Evolutionary conservation across 2,797 vertebrate species (phyloP).

Genomic region (Remorina albescens): DNA sequence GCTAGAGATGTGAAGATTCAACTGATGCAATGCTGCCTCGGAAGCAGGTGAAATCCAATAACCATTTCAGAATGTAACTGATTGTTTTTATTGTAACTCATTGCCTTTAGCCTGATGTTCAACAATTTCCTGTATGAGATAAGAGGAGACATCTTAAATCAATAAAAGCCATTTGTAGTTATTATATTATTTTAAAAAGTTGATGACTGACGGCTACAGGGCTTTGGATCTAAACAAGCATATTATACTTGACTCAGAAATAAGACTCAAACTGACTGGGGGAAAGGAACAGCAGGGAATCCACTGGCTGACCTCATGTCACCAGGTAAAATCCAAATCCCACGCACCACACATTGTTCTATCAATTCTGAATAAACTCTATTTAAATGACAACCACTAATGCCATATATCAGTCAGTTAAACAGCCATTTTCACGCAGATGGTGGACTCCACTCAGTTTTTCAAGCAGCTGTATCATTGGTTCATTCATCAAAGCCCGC

Average conservation of each 20-base stretch:
- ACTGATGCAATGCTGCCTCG: too few relatives aligned
- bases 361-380: constrained; percentile 44
- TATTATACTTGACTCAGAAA: neutral
- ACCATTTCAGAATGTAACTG: too few relatives aligned
- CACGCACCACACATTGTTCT: constrained; percentile 33
- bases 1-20: too few relatives aligned
- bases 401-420: constrained; percentile 59
- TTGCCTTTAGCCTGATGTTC: too few relatives aligned
- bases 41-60: too few relatives aligned
- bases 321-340: neutral
- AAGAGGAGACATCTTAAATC: neutral
- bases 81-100: too few relatives aligned
- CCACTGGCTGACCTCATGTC: constrained; percentile 17
- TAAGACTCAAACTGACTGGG: neutral
- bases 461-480: constrained; percentile 70
- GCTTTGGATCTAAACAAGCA: constrained; percentile 16
- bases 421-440: constrained; percentile 57
- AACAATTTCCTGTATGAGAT: too few relatives aligned
- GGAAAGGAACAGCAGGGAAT: constrained; percentile 20
- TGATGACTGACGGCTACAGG: neutral
- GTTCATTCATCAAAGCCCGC: constrained; percentile 80
- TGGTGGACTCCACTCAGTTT: constrained; percentile 54
- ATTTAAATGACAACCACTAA: constrained; percentile 25
- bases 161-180: too few relatives aligned
- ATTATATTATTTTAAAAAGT: too few relatives aligned